Evolutionary conservation across 2,113 vertebrate species (phyloP).

Genomic region (Zosterops borbonicus): DNA sequence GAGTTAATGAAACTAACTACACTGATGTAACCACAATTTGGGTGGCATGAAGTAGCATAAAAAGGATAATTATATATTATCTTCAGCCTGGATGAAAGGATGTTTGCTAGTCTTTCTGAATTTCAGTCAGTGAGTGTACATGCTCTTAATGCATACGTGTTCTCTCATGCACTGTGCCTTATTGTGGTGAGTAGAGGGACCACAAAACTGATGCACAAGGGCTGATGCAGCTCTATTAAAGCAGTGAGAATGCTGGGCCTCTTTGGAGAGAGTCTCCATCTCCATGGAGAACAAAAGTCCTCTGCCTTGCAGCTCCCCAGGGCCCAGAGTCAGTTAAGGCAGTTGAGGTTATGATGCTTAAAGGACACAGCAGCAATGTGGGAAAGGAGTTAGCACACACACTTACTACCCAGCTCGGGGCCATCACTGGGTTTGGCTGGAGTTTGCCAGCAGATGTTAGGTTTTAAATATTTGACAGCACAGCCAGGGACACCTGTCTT

Average conservation of each 20-base stretch:
- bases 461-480: conserved; percentile 58
- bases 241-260: background rate
- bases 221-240: background rate
- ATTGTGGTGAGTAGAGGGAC: background rate
- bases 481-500: conserved; percentile 55
- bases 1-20: conserved; percentile 57
- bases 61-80: conserved; percentile 36
- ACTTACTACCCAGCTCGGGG: background rate
- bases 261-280: background rate
- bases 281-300: background rate
- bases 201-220: background rate
- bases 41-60: background rate
- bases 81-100: conserved; percentile 24
- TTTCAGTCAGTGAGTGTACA: background rate
- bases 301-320: background rate
- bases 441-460: conserved; percentile 39
- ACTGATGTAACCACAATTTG: background rate
- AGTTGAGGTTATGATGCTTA: background rate
- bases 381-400: background rate
- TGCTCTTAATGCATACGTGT: background rate
- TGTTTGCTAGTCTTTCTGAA: conserved; percentile 5
- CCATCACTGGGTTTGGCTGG: background rate
- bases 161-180: background rate
- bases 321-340: background rate
- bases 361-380: background rate